Evolutionary conservation across 2,113 vertebrate species (phyloP).

Genomic region (cattle (Bos taurus)): ARS-UCD2.0 NC_037349.1:33373001-33373500

Average conservation of each 20-base stretch:
- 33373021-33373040: rapidly evolving
- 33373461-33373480: neutral
- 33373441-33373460: neutral
- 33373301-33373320: neutral
- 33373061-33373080: neutral
- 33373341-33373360: neutral
- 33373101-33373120: neutral
- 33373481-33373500: neutral
- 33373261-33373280: neutral
- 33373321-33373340: neutral
- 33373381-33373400: neutral
- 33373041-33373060: neutral
- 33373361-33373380: neutral
- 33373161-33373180: neutral
- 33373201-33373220: neutral
- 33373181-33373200: neutral
- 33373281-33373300: neutral
- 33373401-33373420: neutral
- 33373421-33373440: neutral
- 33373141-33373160: neutral
- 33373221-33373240: neutral
- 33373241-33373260: neutral
- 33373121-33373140: neutral
- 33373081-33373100: neutral
- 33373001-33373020: neutral